phyloP scores from a whole-genome alignment of 2,113 vertebrate species.

The Sinocyclocheilus anophthalmus region DNA sequence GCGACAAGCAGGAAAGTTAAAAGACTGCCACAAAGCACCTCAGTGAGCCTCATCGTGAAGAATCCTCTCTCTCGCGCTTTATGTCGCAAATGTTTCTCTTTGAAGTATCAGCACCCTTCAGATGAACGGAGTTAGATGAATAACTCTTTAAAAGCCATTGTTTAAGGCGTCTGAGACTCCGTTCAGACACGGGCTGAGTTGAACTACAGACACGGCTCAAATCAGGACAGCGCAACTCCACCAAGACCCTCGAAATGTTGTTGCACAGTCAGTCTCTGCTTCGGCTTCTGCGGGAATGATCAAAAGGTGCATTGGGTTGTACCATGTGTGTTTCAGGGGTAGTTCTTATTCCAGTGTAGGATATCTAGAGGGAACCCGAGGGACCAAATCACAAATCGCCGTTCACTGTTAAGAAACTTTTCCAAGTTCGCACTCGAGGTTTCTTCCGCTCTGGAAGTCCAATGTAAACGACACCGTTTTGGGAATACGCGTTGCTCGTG shows the following conservation, averaged over 20 bases:
- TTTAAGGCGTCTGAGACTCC: slow-evolving; percentile 1
- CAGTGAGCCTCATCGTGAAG: slow-evolving; percentile 28
- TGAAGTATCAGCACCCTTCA: not conserved
- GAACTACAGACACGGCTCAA: not conserved
- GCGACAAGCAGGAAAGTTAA: slow-evolving; percentile 35
- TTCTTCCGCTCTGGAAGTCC: not conserved
- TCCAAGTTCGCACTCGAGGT: not conserved
- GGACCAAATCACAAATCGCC: not conserved
- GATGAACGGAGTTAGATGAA: not conserved
- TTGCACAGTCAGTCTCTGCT: slow-evolving; percentile 2
- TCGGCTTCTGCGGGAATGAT: slow-evolving; percentile 34
- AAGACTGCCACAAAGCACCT: slow-evolving; percentile 31
- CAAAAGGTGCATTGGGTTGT: slow-evolving; percentile 44
- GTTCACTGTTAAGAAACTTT: not conserved
- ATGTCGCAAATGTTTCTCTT: slow-evolving; percentile 4
- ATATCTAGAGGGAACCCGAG: not conserved
- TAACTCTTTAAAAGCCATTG: slow-evolving; percentile 27
- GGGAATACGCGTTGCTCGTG: too few relatives aligned
- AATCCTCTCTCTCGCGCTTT: not conserved
- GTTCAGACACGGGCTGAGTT: not conserved
- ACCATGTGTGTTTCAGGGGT: slow-evolving; percentile 34
- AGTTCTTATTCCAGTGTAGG: not conserved
- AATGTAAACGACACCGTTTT: not conserved
- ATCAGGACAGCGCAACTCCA: slow-evolving; percentile 10
- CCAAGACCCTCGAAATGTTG: not conserved